Evolutionary conservation across 2,113 vertebrate species (phyloP).

Genomic region (Microcebus ravelobensis): DNA sequence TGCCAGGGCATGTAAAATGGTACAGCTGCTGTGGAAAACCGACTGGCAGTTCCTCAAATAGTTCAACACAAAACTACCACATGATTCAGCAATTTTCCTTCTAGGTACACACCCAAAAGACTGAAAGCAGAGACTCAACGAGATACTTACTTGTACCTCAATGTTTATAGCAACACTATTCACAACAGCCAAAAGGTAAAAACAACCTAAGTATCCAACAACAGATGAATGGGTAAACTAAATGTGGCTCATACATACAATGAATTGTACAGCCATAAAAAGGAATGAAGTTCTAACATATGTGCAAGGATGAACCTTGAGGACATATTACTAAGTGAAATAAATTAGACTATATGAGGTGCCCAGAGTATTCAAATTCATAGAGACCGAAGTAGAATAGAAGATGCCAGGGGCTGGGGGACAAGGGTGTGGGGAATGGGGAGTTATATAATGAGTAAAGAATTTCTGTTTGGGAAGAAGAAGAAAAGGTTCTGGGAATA

Average conservation of each 20-base stretch:
- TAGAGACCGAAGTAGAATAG: not conserved
- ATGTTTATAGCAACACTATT: not conserved
- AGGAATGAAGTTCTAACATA: not conserved
- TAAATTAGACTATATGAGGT: not conserved
- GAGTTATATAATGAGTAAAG: not conserved
- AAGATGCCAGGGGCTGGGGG: not conserved
- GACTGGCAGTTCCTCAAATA: not conserved
- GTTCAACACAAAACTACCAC: not conserved
- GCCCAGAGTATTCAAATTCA: not conserved
- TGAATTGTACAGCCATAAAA: fast-evolving
- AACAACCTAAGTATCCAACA: not conserved
- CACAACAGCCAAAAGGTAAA: not conserved
- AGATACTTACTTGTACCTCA: not conserved
- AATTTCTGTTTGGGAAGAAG: not conserved
- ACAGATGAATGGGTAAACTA: not conserved
- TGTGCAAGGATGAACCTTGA: not conserved
- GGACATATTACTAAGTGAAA: not conserved
- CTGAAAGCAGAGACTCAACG: not conserved
- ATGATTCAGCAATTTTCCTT: not conserved
- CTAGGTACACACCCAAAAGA: not conserved
- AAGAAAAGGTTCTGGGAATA: not conserved
- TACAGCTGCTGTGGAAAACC: not conserved
- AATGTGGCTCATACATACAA: fast-evolving
- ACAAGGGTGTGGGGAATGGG: too few relatives aligned
- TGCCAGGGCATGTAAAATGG: not conserved